Evolutionary conservation across 2,888 invertebrate species (phyloP).

Genomic region (Arrhopalites spinosus): DNA sequence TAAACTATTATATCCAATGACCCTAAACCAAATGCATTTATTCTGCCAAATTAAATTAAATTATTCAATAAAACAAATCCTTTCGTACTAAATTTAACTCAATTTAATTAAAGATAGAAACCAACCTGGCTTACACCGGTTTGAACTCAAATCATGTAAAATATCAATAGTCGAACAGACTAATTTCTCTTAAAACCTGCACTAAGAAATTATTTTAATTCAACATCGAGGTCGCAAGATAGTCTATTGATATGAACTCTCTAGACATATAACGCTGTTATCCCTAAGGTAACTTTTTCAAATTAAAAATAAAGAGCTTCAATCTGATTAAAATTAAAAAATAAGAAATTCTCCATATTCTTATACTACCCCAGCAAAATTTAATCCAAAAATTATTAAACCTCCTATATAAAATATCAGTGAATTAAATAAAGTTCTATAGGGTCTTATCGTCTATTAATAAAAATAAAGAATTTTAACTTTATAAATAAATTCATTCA

Average conservation of each 20-base stretch:
- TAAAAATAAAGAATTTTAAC: conserved; percentile 70
- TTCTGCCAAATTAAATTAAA: conserved; percentile 71
- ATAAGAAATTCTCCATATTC: conserved; percentile 67
- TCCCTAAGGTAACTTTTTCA: conserved; percentile 77
- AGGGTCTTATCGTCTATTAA: conserved; percentile 80
- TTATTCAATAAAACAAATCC: conserved; percentile 67
- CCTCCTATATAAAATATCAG: conserved; percentile 58
- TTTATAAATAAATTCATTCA: conserved; percentile 65
- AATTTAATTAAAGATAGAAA: conserved; percentile 75
- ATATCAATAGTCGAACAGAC: conserved; percentile 80
- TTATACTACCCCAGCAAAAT: conserved; percentile 71
- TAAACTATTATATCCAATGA: too few relatives aligned
- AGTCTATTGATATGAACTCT: conserved; percentile 74
- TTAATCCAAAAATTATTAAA: conserved; percentile 58
- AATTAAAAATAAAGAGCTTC: conserved; percentile 68
- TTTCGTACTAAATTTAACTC: conserved; percentile 77
- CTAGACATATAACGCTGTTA: conserved; percentile 81
- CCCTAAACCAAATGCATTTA: conserved; percentile 74
- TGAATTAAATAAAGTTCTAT: conserved; percentile 69
- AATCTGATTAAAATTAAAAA: conserved; percentile 61
- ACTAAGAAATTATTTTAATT: conserved; percentile 74
- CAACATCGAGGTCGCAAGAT: conserved; percentile 89
- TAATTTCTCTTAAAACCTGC: conserved; percentile 66
- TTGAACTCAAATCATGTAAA: conserved; percentile 88
- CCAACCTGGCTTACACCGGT: conserved; percentile 84